Evolutionary conservation across 2,113 vertebrate genomes (phyloP), one percentile per base, ranked within the genome.

Genomic region (Nothobranchius kuhntae): DNA sequence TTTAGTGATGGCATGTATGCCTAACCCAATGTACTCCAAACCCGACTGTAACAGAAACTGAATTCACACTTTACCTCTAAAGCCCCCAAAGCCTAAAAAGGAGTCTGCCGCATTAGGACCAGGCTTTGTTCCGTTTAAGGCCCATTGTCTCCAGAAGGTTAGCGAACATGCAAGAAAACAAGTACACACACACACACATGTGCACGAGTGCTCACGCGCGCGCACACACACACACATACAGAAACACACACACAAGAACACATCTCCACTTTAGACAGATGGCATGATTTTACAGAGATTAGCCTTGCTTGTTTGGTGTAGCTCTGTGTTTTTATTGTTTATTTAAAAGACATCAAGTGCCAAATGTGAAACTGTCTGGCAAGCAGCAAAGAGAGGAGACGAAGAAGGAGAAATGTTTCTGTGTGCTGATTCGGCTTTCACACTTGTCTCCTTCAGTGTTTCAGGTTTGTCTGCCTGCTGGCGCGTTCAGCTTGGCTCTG

Each of bases 241-340:
- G 60, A 62, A 54, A 46, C 55, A 61, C 74, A 56, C 65, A 62
- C 61, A 36, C 69, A 51, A 70, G 75, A 51, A 65, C 68, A 65
- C 53, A 50, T 35, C 42, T 70, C 73, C 58, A 45, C 70, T 56
- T 75, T 12, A 60, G 81, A 83, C 85, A 87, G 85, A 83, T 87
- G 86, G 79, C 44, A 6, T 45, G 79, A 77, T 85, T 71, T 77
- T 65, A 77, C 75, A 55, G 75, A 81, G 82, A 87, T 81, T 80
- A 87, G 54, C 12, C 68, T 66, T 64, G 71, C 73, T 72, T 81
- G 80, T 73, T 77, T 75, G 61, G 64, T 63, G n/a, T 21, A 35
- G 58, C 75, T 61, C 38, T 9, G 15, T 60, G 46, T 60, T 78
- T 81, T 73, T 69, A 65, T 80, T 81, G 69, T 84, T 74, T 66